A percentile compares a stretch with the other conserved stretches of the same genome.
Conservation (phyloP, 2,113 vertebrate genomes). For the Spilogale gracilis region DNA sequence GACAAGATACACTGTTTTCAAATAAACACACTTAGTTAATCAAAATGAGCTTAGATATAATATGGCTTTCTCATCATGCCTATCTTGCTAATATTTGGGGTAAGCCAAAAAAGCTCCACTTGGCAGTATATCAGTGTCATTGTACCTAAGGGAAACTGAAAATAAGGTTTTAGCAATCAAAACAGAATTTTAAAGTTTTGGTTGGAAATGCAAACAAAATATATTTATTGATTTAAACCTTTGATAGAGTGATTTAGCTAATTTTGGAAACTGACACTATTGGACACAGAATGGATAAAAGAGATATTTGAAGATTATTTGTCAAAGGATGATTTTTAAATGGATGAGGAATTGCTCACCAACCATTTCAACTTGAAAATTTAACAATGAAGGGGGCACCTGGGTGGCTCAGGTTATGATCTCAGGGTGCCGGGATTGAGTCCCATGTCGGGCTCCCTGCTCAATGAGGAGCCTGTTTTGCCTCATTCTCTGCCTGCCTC, state of each 20-base stretch:
- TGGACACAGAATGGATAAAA: not conserved
- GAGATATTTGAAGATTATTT: constrained; percentile 43
- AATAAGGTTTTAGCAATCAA: constrained; percentile 19
- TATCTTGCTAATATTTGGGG: not conserved
- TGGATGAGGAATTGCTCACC: constrained; percentile 9
- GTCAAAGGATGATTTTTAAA: constrained; percentile 44
- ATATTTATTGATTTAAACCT: constrained; percentile 57
- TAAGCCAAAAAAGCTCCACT: not conserved
- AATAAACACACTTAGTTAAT: not conserved
- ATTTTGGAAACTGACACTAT: constrained; percentile 53
- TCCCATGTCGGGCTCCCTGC: no score
- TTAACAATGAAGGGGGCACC: constrained; percentile 62
- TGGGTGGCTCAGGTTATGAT: no score
- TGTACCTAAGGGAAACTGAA: constrained; percentile 24
- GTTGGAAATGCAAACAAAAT: constrained; percentile 26
- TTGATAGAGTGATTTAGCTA: constrained; percentile 36
- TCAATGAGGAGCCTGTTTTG: no score
- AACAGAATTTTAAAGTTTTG: constrained; percentile 36
- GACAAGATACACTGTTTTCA: not conserved
- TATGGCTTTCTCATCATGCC: not conserved
- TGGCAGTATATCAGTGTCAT: not conserved
- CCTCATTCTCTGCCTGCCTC: no score
- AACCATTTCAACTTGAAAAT: constrained; percentile 61
- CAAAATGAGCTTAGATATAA: not conserved
- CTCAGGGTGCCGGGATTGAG: no score